A percentile compares a stretch with the other conserved stretches of the same genome.
phyloP scores from a whole-genome alignment of 1,140 invertebrate species.

The Orchesella cincta region DNA sequence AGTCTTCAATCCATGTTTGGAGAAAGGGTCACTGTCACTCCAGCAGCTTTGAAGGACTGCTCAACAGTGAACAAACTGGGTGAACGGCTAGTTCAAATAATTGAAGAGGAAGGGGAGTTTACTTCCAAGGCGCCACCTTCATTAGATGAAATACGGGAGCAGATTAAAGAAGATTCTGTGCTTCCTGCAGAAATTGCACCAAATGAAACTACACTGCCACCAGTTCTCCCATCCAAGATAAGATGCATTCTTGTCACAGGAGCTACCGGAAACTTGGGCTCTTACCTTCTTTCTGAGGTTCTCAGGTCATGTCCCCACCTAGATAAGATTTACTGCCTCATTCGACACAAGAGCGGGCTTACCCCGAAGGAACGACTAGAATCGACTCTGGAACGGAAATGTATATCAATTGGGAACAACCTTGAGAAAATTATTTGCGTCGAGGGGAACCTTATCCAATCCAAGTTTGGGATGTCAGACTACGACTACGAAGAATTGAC shows the following conservation, averaged over 20 bases:
- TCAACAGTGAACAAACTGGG: neutral
- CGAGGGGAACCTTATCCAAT: neutral
- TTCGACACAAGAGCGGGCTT: neutral
- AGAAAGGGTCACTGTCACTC: neutral
- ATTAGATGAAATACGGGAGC: neutral
- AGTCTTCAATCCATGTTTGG: neutral
- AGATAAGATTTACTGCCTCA: neutral
- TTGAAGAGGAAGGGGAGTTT: constrained; percentile 14
- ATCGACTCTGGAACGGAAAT: neutral
- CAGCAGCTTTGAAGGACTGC: neutral
- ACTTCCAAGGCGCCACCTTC: neutral
- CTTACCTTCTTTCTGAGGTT: neutral
- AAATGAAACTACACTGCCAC: neutral
- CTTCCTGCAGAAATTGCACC: neutral
- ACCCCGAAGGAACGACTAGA: neutral
- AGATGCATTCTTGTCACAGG: neutral
- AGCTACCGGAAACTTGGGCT: neutral
- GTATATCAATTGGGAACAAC: no score
- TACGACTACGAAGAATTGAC: neutral
- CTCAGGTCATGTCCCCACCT: neutral
- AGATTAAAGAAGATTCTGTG: neutral
- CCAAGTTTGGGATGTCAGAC: neutral
- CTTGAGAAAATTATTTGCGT: neutral
- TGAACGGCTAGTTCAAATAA: constrained; percentile 7
- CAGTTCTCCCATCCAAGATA: neutral